Conservation (phyloP, 2,797 vertebrate genomes). For the Hapalemur alaotrensis region DNA sequence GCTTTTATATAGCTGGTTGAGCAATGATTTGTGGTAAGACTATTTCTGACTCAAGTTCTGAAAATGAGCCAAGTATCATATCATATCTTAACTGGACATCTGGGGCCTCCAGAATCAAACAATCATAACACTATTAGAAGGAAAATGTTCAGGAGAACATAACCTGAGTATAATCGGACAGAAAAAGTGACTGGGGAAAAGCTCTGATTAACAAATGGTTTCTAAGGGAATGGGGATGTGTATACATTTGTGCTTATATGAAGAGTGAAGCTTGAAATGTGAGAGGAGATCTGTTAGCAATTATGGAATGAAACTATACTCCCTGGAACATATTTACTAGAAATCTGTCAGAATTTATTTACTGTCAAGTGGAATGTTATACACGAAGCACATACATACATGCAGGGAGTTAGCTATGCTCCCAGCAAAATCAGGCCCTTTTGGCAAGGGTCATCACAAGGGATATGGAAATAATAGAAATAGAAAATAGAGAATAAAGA, state of each 20-base stretch:
- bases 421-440: too few relatives aligned
- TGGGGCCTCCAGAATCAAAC: background rate
- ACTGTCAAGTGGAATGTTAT: background rate
- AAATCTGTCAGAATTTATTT: constrained; percentile 45
- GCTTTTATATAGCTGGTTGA: constrained; percentile 6
- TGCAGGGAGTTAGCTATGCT: too few relatives aligned
- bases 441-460: too few relatives aligned
- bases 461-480: too few relatives aligned
- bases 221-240: background rate
- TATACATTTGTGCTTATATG: background rate
- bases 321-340: constrained; percentile 57
- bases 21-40: background rate
- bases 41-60: constrained; percentile 49
- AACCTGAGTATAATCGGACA: background rate
- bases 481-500: too few relatives aligned
- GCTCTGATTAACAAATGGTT: constrained; percentile 22
- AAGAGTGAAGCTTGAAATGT: constrained; percentile 32
- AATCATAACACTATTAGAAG: constrained; percentile 18
- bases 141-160: constrained; percentile 11
- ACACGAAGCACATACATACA: background rate
- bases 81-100: background rate
- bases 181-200: background rate
- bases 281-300: constrained; percentile 3
- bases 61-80: constrained; percentile 62
- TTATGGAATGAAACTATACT: background rate